Conservation (phyloP, 30 jellyfish, hydroid and myxozoan species). For the Haliclystus octoradiatus region DNA sequence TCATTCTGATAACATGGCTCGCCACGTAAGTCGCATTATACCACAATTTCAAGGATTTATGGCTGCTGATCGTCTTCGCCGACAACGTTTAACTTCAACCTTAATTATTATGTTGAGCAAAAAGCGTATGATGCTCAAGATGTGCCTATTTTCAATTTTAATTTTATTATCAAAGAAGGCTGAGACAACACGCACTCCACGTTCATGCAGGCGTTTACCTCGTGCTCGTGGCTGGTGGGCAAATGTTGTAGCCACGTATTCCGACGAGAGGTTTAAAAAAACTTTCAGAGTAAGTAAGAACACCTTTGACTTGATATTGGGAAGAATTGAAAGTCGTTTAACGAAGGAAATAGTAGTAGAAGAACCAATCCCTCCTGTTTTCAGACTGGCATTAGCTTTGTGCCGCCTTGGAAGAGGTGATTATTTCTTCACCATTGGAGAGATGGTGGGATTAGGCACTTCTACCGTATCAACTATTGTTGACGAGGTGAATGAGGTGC, state of each 20-base stretch:
- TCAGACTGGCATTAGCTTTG: conserved; percentile 45
- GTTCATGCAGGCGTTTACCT: not conserved
- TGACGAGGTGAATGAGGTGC: conserved; percentile 16
- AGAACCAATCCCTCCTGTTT: conserved; percentile 47
- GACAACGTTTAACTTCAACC: too few species aligned
- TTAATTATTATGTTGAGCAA: too few species aligned
- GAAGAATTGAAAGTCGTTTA: not conserved
- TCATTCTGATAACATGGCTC: too few species aligned
- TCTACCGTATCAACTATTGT: conserved; percentile 37
- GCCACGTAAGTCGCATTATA: too few species aligned
- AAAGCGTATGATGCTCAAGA: not conserved
- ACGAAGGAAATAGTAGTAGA: not conserved
- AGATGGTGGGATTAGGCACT: conserved; percentile 41
- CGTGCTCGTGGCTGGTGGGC: not conserved
- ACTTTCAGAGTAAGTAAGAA: not conserved
- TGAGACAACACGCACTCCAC: not conserved
- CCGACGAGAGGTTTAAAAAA: not conserved
- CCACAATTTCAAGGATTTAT: too few species aligned
- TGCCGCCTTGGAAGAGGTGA: conserved; percentile 49
- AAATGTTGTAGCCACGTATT: not conserved
- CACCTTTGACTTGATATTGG: not conserved
- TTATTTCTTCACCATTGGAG: conserved; percentile 53
- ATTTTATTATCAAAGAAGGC: too few species aligned
- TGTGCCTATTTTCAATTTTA: not conserved
- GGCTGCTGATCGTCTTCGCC: too few species aligned